Base-by-base conservation (phyloP, 2,797 vertebrate genomes). In the Enteromius radiatus region DNA sequence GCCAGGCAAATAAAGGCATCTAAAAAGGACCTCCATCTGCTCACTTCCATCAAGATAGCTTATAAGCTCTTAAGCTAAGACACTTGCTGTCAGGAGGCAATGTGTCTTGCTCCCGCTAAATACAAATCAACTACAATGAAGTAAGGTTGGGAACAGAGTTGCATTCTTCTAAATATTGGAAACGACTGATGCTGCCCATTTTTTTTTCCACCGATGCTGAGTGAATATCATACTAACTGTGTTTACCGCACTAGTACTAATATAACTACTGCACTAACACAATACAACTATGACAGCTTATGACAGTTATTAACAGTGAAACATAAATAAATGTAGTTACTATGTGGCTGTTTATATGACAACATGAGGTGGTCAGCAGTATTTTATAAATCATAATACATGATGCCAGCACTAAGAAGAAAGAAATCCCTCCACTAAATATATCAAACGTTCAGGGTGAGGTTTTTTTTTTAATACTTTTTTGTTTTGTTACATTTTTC, bases 21-120 rank as follows among this genome's bases (percentile, higher is more conserved):
- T 78, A 82, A 78, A 78, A 89, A 93, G 89, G 89, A 85, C 85
- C 89, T 85, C 82, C 84, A 88, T 90, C 86, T 76, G 92, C 92
- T 93, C 87, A 87, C 93, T 91, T 93, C 90, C 89, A 91, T 92
- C 91, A 91, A 80, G 85, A 81, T 68, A 81, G 89, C 91, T 91
- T 89, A 92, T 88, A 90, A 91, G 88, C 88, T 91, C 90, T 93
- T 88, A 84, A 88, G 86, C 86, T 84, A 84, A 67, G 88, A 67
- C 76, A 75, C 56, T 70, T 75, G 78, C 90, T 89, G 91, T 90
- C 92, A 91, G 90, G 88, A 88, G 80, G 86, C 87, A 87, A 81
- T 31, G 81, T 71, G 49, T 89, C 87, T 84, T 87, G 82, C 85
- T 90, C 89, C 88, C 89, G 91, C 90, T 91, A 92, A 87, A 90